A percentile compares a stretch with the other conserved stretches of the same genome.
Conservation (phyloP, 2,113 vertebrate genomes). For the Gnathonemus echidnorhynchus region DNA sequence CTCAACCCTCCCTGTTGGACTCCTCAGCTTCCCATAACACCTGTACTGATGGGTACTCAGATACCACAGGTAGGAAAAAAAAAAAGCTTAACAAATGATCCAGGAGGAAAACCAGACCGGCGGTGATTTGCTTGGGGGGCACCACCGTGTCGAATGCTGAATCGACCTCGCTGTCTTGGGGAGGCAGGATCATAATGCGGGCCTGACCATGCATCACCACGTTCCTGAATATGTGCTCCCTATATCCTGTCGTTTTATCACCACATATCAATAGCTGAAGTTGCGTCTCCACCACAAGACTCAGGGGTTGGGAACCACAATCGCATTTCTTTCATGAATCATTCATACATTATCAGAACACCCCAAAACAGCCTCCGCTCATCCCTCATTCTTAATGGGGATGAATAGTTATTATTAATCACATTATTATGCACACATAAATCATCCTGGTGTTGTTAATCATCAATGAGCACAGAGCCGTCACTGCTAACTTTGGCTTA, state of each 20-base stretch:
- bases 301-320: neutral
- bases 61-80: neutral
- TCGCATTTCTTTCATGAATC: neutral
- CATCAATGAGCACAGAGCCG: neutral
- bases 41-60: constrained; percentile 2
- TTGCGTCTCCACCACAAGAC: neutral
- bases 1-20: neutral
- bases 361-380: neutral
- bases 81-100: constrained; percentile 9
- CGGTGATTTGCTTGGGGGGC: neutral
- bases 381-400: neutral
- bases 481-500: neutral
- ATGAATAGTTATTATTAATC: neutral
- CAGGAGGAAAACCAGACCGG: neutral
- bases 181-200: neutral
- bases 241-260: constrained; percentile 1
- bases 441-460: neutral
- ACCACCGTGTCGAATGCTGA: neutral
- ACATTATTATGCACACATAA: constrained; percentile 1
- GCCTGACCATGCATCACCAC: neutral
- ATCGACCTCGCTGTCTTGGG: neutral
- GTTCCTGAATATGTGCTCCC: neutral
- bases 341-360: neutral
- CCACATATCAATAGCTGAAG: neutral
- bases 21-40: neutral